phyloP scores from a whole-genome alignment of 2,888 invertebrate genomes.

The Agrotis segetum region DNA sequence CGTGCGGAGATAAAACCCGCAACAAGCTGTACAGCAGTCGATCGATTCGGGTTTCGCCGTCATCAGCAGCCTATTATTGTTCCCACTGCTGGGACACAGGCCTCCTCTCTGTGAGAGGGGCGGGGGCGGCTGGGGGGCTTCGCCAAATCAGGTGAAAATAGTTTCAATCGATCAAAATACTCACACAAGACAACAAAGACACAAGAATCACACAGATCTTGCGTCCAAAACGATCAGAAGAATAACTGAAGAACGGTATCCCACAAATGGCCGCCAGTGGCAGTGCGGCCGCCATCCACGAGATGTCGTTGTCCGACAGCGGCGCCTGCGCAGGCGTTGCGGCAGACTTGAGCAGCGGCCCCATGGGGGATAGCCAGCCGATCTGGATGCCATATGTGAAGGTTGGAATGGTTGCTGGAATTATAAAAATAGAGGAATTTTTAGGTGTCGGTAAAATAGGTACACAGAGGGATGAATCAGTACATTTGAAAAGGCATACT shows the following conservation, averaged over 20 bases:
- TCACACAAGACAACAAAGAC: slow-evolving; percentile 88
- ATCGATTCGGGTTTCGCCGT: no score
- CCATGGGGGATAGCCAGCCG: slow-evolving; percentile 90
- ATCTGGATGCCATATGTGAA: slow-evolving; percentile 88
- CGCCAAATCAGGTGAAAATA: no score
- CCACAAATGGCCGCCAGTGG: slow-evolving; percentile 88
- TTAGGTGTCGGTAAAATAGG: neutral
- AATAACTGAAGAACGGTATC: slow-evolving; percentile 87
- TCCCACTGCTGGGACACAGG: no score
- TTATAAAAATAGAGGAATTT: neutral
- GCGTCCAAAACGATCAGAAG: slow-evolving; percentile 86
- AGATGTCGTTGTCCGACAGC: slow-evolving; percentile 79
- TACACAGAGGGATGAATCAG: no score
- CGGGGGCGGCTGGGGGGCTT: no score
- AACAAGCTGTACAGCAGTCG: no score
- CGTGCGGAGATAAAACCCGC: no score
- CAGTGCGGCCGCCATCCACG: slow-evolving; percentile 89
- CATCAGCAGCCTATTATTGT: no score
- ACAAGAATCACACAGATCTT: slow-evolving; percentile 87
- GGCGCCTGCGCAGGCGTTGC: slow-evolving; percentile 74
- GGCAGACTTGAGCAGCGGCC: slow-evolving; percentile 81
- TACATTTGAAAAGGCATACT: no score
- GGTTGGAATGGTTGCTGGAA: slow-evolving; percentile 87
- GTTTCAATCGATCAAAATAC: slow-evolving; percentile 61
- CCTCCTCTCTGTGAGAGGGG: no score